phyloP scores from a whole-genome alignment of 2,797 vertebrate species.

The Cryptoblepharus egeriae region DNA sequence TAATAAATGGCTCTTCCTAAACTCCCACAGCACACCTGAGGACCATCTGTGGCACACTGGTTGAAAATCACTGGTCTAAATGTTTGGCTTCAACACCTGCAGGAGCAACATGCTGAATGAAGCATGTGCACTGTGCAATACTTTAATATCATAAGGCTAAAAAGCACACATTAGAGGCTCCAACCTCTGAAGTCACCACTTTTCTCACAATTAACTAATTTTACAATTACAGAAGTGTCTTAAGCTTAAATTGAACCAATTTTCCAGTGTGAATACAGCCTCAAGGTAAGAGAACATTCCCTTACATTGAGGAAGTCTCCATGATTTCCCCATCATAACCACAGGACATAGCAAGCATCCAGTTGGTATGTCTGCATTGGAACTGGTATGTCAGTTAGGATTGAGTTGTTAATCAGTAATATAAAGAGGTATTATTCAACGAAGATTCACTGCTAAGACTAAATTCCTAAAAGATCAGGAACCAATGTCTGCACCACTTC shows the following conservation, averaged over 20 bases:
- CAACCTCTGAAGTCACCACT: conserved; percentile 23
- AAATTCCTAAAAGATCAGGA: not conserved
- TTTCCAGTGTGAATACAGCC: too few relatives aligned
- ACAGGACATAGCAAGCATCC: too few relatives aligned
- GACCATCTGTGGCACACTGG: too few relatives aligned
- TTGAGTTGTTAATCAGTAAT: not conserved
- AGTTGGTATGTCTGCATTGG: too few relatives aligned
- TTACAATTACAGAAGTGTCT: conserved; percentile 16
- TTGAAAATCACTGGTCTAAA: too few relatives aligned
- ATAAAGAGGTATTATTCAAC: not conserved
- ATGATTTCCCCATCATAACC: too few relatives aligned
- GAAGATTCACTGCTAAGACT: conserved; percentile 14
- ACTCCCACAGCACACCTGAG: too few relatives aligned
- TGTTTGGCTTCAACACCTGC: conserved; percentile 5
- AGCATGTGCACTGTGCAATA: conserved; percentile 5
- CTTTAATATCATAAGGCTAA: conserved; percentile 7
- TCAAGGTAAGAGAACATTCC: too few relatives aligned
- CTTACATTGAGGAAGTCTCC: too few relatives aligned
- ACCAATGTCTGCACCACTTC: not conserved
- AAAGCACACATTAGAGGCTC: not conserved
- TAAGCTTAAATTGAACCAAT: too few relatives aligned
- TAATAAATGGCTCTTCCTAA: too few relatives aligned
- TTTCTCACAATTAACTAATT: not conserved
- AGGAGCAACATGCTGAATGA: not conserved
- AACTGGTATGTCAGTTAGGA: too few relatives aligned